phyloP scores from a whole-genome alignment of 2,797 vertebrate genomes.

The Clarias platycephalus region DNA sequence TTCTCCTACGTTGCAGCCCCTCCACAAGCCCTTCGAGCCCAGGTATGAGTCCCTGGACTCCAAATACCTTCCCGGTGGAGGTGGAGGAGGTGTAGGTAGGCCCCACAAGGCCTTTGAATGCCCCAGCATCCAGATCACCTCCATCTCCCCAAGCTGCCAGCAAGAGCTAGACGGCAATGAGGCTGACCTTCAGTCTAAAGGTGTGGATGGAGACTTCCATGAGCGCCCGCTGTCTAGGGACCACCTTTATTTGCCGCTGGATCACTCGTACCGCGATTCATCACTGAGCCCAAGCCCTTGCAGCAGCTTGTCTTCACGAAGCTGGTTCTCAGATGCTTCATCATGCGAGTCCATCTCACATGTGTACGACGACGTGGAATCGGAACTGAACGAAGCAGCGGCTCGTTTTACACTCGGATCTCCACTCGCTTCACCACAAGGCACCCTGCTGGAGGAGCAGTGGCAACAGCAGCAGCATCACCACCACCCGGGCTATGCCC shows the following conservation, averaged over 20 bases:
- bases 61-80: conserved; percentile 79
- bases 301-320: conserved; percentile 96
- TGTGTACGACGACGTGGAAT: conserved; percentile 96
- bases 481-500: conserved; percentile 69
- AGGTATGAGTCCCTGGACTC: conserved; percentile 77
- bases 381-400: conserved; percentile 95
- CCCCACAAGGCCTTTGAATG: conserved; percentile 93
- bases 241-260: conserved; percentile 95
- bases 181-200: conserved; percentile 82
- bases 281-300: conserved; percentile 96
- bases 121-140: conserved; percentile 98
- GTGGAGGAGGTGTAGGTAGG: conserved; percentile 68
- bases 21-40: conserved; percentile 82
- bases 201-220: conserved; percentile 87
- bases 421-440: conserved; percentile 88
- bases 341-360: conserved; percentile 98
- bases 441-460: conserved; percentile 81
- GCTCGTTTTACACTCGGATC: conserved; percentile 92
- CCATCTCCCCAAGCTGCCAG: conserved; percentile 98
- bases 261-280: conserved; percentile 92
- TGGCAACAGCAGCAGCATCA: conserved; percentile 81
- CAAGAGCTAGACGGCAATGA: conserved; percentile 89
- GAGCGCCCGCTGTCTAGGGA: conserved; percentile 90
- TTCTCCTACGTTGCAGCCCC: conserved; percentile 80
- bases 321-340: conserved; percentile 98